Evolutionary conservation across 2,888 invertebrate genomes (phyloP).

Genomic region (Phlogophora meticulosa): DNA sequence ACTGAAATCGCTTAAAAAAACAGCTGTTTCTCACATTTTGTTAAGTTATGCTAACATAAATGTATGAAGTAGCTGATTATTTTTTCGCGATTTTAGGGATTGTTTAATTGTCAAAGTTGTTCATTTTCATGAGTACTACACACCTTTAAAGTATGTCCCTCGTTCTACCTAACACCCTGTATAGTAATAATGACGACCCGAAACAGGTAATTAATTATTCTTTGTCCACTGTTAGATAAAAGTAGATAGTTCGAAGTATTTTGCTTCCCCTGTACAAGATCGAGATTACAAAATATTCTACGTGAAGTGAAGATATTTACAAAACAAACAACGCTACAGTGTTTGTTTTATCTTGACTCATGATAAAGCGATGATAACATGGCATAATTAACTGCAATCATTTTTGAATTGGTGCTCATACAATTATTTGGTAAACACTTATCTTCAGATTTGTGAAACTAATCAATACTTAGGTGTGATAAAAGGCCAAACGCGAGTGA

Average conservation of each 20-base stretch:
- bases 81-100: too few species aligned
- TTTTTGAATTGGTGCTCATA: conserved; percentile 9
- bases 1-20: too few species aligned
- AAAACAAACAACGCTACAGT: conserved; percentile 35
- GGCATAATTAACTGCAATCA: conserved; percentile 16
- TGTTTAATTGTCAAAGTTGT: too few species aligned
- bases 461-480: background rate
- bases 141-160: too few species aligned
- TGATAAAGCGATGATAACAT: conserved; percentile 36
- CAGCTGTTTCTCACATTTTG: too few species aligned
- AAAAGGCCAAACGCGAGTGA: too few species aligned
- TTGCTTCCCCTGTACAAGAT: too few species aligned
- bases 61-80: too few species aligned
- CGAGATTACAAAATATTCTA: background rate
- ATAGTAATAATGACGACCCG: background rate
- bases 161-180: too few species aligned
- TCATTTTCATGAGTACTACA: too few species aligned
- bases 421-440: background rate
- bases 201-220: background rate
- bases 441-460: background rate
- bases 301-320: conserved; percentile 18
- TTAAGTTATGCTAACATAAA: too few species aligned
- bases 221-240: background rate
- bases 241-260: background rate
- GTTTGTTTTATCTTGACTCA: conserved; percentile 33